Percentiles rank a stretch among this genome's conserved stretches.
Conservation (phyloP, 37 sponge, comb jelly and placozoan genomes). For the Crambe crambe region DNA sequence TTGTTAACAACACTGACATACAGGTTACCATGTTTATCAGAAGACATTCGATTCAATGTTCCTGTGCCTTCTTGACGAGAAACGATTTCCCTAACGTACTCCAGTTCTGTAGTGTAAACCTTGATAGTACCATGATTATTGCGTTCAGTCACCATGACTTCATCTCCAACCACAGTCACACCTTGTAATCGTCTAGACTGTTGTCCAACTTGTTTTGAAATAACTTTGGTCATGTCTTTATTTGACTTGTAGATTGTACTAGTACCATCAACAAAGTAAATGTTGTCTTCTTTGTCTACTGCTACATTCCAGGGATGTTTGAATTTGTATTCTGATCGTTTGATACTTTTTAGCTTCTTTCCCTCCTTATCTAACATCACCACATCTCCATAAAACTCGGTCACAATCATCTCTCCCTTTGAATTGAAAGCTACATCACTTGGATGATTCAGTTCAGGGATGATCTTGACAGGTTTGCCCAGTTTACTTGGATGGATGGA, state of each 20-base stretch:
- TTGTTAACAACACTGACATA: too few species aligned
- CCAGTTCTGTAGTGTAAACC: constrained; percentile 5
- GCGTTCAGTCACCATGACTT: constrained; percentile 30
- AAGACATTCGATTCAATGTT: constrained; percentile 2
- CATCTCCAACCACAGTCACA: constrained; percentile 7
- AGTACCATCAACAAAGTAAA: constrained; percentile 16
- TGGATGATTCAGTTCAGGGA: background rate
- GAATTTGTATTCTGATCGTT: background rate
- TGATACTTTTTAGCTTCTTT: background rate
- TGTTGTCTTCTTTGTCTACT: constrained; percentile 35
- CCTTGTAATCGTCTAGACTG: background rate
- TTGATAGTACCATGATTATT: background rate
- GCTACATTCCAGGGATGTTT: background rate
- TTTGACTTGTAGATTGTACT: constrained; percentile 2
- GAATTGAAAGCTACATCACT: constrained; percentile 2
- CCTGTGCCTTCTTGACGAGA: background rate
- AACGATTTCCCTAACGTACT: constrained; percentile 8
- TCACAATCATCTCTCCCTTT: constrained; percentile 11
- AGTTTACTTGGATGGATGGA: background rate
- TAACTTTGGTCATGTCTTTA: background rate
- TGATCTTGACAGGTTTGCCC: background rate
- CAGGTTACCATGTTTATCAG: background rate
- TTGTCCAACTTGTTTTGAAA: background rate
- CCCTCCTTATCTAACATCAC: too few species aligned
- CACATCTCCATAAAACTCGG: background rate